Base-by-base conservation (phyloP, 2,888 invertebrate species). In the Drepanosiphum platanoidis region DNA sequence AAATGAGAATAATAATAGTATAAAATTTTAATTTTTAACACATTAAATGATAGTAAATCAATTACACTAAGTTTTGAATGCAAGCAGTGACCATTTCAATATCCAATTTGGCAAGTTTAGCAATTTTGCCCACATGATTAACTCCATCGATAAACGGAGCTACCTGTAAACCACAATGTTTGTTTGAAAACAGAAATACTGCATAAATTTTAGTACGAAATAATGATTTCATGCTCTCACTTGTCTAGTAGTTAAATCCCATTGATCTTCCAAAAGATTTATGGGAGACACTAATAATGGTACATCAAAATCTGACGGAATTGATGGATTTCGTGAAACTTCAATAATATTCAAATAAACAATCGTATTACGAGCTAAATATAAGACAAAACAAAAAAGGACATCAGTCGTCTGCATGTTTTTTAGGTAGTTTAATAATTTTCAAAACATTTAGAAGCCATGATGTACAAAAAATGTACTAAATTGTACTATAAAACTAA, bases 211-310 rank as follows among this genome's bases (percentile, higher is more conserved):
- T n/a, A n/a, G n/a, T 87, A 74, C 89, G 89, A 90, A 30, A 39
- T n/a, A 42, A 74, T 46, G 22, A 74, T 68, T 46, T 79, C 70
- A 42, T 8, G n/a, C n/a, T 87, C 89, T 88, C 87, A 95, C 96
- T 92, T 97, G 97, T 89, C 96, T 94, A 0, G 98, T 97, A 1
- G 97, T 97, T 52, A 98, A 92, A 89, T 98, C 98, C 97, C 97
- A 97, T 87, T 95, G 94, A 66, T 95, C 93, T 8, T 93, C 92
- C 46, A 93, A 93, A 32, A 92, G 91, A 87, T 93, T 92, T 18
- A 92, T 90, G 79, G 93, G 93, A 2, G 93, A 93, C 34, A 94
- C 90, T 88, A 97, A 92, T 81, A 97, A 93, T 0, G 98, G 98
- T 1, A 98, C 98, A 90, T 97, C 95, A 89, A 96, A 94, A 90